phyloP scores from a whole-genome alignment of 2,113 vertebrate species.

The Dipodomys ordii region DNA sequence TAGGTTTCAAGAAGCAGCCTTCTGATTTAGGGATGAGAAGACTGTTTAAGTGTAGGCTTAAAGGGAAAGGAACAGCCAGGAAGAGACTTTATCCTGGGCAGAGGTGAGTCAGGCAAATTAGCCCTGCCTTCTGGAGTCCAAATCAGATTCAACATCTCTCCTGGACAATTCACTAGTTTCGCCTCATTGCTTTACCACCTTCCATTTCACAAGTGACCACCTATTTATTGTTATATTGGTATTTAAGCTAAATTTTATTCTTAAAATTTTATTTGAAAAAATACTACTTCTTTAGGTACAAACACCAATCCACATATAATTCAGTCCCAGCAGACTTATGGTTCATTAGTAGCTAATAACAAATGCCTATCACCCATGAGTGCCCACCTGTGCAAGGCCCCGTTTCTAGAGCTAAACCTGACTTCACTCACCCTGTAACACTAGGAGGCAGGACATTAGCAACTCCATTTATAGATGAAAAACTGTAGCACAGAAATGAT shows the following conservation, averaged over 20 bases:
- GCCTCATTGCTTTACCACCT: not conserved
- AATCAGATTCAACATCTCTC: not conserved
- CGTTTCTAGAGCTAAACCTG: not conserved
- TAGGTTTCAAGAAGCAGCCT: not conserved
- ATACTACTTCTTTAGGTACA: not conserved
- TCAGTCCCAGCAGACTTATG: not conserved
- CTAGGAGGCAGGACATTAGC: not conserved
- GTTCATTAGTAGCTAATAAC: not conserved
- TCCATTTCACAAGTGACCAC: not conserved
- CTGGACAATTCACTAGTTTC: not conserved
- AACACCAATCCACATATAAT: not conserved
- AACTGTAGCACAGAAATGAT: not conserved
- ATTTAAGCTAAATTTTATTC: slow-evolving; percentile 28
- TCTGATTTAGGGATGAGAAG: slow-evolving; percentile 2
- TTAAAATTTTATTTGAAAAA: not conserved
- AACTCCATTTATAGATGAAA: not conserved
- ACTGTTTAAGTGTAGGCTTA: not conserved
- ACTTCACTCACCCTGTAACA: not conserved
- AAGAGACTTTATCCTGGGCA: not conserved
- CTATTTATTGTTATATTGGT: not conserved
- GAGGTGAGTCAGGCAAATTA: not conserved
- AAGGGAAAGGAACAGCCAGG: not conserved
- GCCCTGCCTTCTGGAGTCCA: not conserved
- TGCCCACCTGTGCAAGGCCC: not conserved
- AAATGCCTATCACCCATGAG: not conserved